Evolutionary conservation across 2,113 vertebrate genomes (phyloP), one percentile per base, ranked within the genome.

Genomic region (Glaucomys volans): DNA sequence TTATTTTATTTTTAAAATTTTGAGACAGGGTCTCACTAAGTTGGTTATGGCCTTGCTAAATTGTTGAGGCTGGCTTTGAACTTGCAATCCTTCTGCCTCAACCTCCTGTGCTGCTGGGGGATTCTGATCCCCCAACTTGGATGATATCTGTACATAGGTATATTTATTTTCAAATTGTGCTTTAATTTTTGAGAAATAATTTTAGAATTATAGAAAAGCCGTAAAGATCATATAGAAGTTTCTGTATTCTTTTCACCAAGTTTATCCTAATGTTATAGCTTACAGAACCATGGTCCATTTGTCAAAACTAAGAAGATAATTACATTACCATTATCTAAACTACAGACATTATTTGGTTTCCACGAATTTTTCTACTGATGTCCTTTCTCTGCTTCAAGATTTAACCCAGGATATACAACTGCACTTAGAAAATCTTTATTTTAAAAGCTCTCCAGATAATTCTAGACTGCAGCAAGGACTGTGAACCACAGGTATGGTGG

Each of bases 281-380:
- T 79, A 87, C 1, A 28, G 71, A 94, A 91, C 57, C 44, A 86
- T 6, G 26, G 12, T 47, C 32, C 40, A 80, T 44, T 87, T 62
- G 81, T 84, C 40, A 76, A 91, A 95, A 80, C 52, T 82, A 86
- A 76, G 80, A 90, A 93, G 87, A 69, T 62, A 7, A n/a, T 50
- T 72, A 74, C 12, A 72, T 90, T 87, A 44, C 18, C 18, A 59
- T 77, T 80, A 82, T 76, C 50, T 66, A 37, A 91, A 67, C 32
- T 96, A 54, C 26, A 86, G 35, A n/a, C 54, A 85, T 22, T 62
- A 82, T 80, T 88, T 66, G 26, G 6, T 91, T 79, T 94, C 59
- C 42, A 76, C 32, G 75, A 52, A 18, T 86, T 94, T 90, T 94
- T 64, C 50, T 54, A 75, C 26, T 72, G 71, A 37, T 30, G 26